Evolutionary conservation across 2,888 invertebrate species (phyloP), one percentile per base, ranked within the genome.

Genomic region (Drosophila robusta): DNA sequence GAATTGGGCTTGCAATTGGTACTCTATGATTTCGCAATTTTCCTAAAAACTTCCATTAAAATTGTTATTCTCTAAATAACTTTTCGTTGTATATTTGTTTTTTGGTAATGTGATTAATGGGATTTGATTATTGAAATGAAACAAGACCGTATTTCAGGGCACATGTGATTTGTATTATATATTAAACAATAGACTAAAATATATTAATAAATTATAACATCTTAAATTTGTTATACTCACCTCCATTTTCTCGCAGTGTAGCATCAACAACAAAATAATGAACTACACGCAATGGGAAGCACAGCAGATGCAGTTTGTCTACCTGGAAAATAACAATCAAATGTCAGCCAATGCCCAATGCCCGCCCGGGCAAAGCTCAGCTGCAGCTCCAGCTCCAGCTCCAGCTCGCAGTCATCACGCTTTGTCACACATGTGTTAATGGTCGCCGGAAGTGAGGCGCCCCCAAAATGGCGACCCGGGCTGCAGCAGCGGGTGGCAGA

Each of bases 241-340:
- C 22, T 44, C 44, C 3, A 12, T n/a, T 70, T 76, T 68, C 68
- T 60, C 8, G 0, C 55, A 14, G 75, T 75, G 78, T 26, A 51
- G 24, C 51, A 32, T 44, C 22, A 51, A 47, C 50, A 62, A 61
- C 62, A 78, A 79, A 68, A 79, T 82, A 86, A 89, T 86, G 75
- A 80, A 84, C 67, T 70, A 87, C 89, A 87, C 82, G 89, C 89
- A 87, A 89, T 87, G 86, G 89, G 88, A 89, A 86, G 71, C 85
- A 76, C 63, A 81, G 55, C 86, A 89, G 87, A 85, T 89, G 86
- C 86, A 89, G 55, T 49, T 68, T 57, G 54, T 57, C 65, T 63
- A 52, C 46, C 55, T 46, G 55, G 39, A 50, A 61, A 54, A 77
- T 16, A 78, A 61, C 69, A 78, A 78, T 73, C 76, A 70, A 73